Evolutionary conservation across 2,113 vertebrate species (phyloP).

Genomic region (Gymnorhina tibicen): DNA sequence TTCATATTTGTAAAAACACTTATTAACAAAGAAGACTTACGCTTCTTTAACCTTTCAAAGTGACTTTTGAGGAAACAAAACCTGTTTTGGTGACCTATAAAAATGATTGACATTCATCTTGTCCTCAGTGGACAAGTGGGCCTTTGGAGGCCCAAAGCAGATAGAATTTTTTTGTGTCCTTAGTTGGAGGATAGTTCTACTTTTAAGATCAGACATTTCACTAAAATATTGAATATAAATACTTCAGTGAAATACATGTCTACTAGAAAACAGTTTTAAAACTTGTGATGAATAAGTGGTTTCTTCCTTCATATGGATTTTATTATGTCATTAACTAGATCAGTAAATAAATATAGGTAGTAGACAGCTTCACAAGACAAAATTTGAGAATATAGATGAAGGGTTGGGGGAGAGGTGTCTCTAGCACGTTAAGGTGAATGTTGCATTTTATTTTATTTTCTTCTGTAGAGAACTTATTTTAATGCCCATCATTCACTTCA

Average conservation of each 20-base stretch:
- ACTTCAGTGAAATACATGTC: not conserved
- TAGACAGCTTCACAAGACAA: not conserved
- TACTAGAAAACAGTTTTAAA: not conserved
- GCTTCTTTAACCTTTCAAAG: not conserved
- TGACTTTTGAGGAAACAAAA: not conserved
- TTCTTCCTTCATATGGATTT: not conserved
- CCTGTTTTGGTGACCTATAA: not conserved
- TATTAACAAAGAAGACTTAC: not conserved
- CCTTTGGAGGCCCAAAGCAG: too few relatives aligned
- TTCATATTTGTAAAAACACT: not conserved
- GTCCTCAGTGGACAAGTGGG: not conserved
- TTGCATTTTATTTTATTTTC: not conserved
- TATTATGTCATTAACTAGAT: not conserved
- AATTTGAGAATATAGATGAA: not conserved
- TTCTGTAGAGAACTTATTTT: not conserved
- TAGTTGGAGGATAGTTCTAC: not conserved
- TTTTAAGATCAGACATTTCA: not conserved
- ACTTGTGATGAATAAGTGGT: not conserved
- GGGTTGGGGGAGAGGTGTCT: not conserved
- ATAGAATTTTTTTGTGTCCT: not conserved
- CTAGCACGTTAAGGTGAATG: not conserved
- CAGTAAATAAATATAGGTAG: not conserved
- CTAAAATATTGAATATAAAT: not conserved
- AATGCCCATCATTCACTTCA: not conserved
- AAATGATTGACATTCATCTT: not conserved